Percentiles rank a stretch among this genome's conserved stretches.
These are phyloP conservation scores for Drosophila sp. DNA, from an alignment of 1,140 invertebrate species.

Conservation along the genomic window DNA sequence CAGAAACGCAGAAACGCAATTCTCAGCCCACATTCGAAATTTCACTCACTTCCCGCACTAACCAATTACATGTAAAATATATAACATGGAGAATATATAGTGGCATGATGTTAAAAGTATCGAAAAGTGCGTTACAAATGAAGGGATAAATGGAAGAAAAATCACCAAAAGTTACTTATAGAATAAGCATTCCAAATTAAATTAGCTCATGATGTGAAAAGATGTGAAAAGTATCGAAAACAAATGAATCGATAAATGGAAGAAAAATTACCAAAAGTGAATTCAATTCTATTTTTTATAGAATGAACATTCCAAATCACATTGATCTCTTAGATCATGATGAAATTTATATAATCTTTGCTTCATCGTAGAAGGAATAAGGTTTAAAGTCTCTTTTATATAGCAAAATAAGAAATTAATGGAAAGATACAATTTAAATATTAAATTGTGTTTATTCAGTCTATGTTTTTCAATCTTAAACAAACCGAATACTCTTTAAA, in stretches of 20 bases:
- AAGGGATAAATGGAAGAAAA: neutral
- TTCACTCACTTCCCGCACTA: constrained; percentile 1
- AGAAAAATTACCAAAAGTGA: neutral
- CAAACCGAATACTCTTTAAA: too few species aligned
- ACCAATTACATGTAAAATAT: constrained; percentile 52
- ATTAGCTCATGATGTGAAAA: too few species aligned
- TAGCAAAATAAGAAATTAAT: too few species aligned
- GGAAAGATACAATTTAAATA: too few species aligned
- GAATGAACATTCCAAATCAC: too few species aligned
- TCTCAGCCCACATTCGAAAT: constrained; percentile 33
- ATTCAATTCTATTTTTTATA: neutral
- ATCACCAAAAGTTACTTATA: neutral
- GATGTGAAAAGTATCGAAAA: constrained; percentile 25
- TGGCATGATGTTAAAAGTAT: constrained; percentile 27
- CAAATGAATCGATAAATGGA: constrained; percentile 15
- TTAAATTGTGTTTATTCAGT: too few species aligned
- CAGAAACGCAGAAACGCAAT: neutral
- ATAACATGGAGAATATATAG: constrained; percentile 47
- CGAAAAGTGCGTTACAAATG: constrained; percentile 20
- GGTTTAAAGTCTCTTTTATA: too few species aligned
- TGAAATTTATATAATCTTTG: too few species aligned
- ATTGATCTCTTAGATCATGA: too few species aligned
- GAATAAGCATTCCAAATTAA: too few species aligned
- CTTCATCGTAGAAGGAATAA: too few species aligned
- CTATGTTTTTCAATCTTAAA: too few species aligned